Evolutionary conservation across 30 jellyfish, hydroid and myxozoan species (phyloP), one percentile per base, ranked within the genome.

Genomic region (Aurelia sp.): DNA sequence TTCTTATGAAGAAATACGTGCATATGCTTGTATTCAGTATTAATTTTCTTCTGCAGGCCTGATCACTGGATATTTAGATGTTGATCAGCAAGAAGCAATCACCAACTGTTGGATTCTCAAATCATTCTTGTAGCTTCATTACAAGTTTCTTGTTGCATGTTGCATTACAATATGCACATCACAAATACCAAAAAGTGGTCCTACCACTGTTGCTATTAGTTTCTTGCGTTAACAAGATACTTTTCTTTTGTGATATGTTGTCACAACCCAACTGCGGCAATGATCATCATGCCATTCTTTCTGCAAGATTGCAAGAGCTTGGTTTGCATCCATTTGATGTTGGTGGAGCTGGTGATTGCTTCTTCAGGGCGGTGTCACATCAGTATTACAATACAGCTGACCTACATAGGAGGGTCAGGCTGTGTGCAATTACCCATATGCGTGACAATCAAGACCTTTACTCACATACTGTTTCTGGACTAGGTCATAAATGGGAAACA

Each of bases 401-500:
- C 35, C 19, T 63, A 24, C 74, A 63, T 63, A 63, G 11, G 35
- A 63, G 35, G 35, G 74, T 63, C 24, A 63, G 74, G 35, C 35
- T 22, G 8, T 15, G 12, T 9, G 74, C 24, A 15, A 22, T 63
- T 12, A 8, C 13, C 24, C 74, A 63, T 22, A 63, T 63, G 74
- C 24, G 12, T 63, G 74, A 63, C 9, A 63, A 63, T 63, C 13
- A 18, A 9, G 27, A 12, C 35, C 35, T 63, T 18, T 63, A 63
- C 35, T 63, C 24, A 18, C 74, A 63, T 63, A 18, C 24, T 63
- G 63, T 52, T 52, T 52, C 63, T 52, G 63, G 15, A 52, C 63
- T 52, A 8, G 63, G 63, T 52, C 63, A 52, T 67, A 52, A 67
- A 8, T 67, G 78, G 78, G 78, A 67, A 67, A 67, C 13, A 67